Conservation (phyloP, 2,113 vertebrate genomes). For the Tragelaphus scriptus region DNA sequence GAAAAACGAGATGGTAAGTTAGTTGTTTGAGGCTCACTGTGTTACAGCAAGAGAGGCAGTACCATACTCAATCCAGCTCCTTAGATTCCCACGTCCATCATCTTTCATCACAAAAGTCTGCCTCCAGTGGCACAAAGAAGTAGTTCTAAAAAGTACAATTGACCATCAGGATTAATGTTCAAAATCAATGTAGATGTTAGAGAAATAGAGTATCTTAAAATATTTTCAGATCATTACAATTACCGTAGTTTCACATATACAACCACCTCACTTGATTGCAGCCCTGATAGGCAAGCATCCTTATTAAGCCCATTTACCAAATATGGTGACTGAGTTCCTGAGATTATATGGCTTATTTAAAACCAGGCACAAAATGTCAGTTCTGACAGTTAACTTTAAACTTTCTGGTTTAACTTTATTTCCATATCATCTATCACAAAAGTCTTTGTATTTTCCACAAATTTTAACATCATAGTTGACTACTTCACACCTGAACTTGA, state of each 20-base stretch:
- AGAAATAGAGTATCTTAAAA: neutral
- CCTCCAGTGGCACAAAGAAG: neutral
- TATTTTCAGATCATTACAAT: neutral
- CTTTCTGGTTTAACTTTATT: neutral
- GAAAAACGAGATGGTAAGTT: neutral
- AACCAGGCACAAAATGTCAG: neutral
- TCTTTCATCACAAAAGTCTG: neutral
- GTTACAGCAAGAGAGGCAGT: neutral
- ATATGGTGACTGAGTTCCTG: neutral
- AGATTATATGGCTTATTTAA: neutral
- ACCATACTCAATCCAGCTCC: neutral
- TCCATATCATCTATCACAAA: neutral
- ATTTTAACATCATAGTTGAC: slow-evolving; percentile 37
- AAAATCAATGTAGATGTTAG: neutral
- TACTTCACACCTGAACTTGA: slow-evolving; percentile 42
- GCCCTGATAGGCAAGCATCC: neutral
- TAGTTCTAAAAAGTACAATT: neutral
- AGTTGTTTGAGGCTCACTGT: neutral
- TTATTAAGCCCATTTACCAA: neutral
- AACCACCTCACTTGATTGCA: neutral
- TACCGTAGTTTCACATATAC: neutral
- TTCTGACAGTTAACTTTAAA: neutral
- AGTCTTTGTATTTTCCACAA: slow-evolving; percentile 36
- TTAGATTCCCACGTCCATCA: too few species aligned
- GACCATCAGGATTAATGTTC: neutral